Conservation (phyloP, 2,797 vertebrate species). For the Petrocephalus sullivani region DNA sequence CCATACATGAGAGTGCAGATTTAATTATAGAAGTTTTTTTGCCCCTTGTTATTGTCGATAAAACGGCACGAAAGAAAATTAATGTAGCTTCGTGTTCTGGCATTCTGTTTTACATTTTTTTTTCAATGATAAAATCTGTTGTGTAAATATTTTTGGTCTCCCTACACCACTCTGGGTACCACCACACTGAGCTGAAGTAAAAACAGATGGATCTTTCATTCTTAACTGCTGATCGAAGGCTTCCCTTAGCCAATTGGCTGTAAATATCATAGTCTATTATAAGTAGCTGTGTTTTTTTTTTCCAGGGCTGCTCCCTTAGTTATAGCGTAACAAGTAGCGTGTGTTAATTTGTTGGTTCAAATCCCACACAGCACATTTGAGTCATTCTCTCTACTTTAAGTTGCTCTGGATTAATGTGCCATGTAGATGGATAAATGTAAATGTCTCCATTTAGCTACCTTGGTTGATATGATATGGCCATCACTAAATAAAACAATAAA, state of each 20-base stretch:
- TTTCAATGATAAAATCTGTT: not conserved
- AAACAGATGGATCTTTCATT: not conserved
- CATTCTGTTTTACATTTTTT: not conserved
- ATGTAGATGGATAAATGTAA: not conserved
- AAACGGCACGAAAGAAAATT: not conserved
- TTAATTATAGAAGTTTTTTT: not conserved
- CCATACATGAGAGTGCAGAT: not conserved
- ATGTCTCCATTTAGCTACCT: not conserved
- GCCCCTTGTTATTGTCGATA: not conserved
- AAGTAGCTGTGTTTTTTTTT: not conserved
- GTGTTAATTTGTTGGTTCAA: not conserved
- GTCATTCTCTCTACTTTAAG: not conserved
- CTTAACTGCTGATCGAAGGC: not conserved
- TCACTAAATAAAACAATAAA: slow-evolving; percentile 12
- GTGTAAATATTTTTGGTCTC: not conserved
- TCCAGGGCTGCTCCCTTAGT: not conserved
- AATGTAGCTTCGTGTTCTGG: not conserved
- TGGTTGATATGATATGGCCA: not conserved
- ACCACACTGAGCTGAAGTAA: not conserved
- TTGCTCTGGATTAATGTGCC: not conserved
- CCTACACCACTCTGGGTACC: not conserved
- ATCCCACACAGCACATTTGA: not conserved
- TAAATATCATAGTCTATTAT: not conserved
- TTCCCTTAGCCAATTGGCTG: not conserved
- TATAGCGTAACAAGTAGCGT: not conserved